These are phyloP conservation scores for Felis catus DNA, from an alignment of 2,113 vertebrate genomes.

Conservation along the genomic window F.catus_Fca126_mat1.0 CM031417.1:127475501-127476000, in stretches of 20 bases:
- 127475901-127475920: background rate
- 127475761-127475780: too few relatives aligned
- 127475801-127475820: too few relatives aligned
- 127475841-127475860: too few relatives aligned
- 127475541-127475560: background rate
- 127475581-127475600: background rate
- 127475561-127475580: background rate
- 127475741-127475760: too few relatives aligned
- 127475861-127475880: too few relatives aligned
- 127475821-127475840: too few relatives aligned
- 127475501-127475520: background rate
- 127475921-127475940: background rate
- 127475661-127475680: background rate
- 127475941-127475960: background rate
- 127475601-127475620: background rate
- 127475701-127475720: too few relatives aligned
- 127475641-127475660: background rate
- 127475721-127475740: too few relatives aligned
- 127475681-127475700: background rate
- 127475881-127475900: too few relatives aligned
- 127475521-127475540: background rate
- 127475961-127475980: constrained; percentile 26
- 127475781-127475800: too few relatives aligned
- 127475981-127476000: background rate
- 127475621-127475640: background rate